phyloP scores from a whole-genome alignment of 1,140 invertebrate genomes.

The Lasaia peninsularis region DNA sequence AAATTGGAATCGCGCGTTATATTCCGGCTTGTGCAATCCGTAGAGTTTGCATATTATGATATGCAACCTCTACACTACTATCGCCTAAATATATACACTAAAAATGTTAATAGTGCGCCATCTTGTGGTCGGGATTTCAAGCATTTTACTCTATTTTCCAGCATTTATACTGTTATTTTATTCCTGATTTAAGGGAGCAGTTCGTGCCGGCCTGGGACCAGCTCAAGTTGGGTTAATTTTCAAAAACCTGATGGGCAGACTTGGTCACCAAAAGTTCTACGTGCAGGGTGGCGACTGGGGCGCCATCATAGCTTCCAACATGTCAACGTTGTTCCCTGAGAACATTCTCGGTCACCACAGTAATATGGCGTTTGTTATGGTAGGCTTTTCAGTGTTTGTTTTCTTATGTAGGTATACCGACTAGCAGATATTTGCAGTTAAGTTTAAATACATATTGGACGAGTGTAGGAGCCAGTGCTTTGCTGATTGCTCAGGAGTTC shows the following conservation, averaged over 20 bases:
- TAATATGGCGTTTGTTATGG: slow-evolving; percentile 38
- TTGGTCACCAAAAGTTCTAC: slow-evolving; percentile 87
- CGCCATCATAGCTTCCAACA: slow-evolving; percentile 74
- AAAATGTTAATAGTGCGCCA: no score
- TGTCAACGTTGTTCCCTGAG: slow-evolving; percentile 46
- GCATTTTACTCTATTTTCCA: no score
- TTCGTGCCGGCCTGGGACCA: slow-evolving; percentile 80
- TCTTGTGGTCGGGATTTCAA: no score
- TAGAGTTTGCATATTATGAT: no score
- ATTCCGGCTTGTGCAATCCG: no score
- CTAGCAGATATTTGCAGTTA: no score
- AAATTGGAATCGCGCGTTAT: no score
- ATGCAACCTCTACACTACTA: no score
- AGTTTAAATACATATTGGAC: no score
- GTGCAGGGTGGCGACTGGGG: slow-evolving; percentile 94
- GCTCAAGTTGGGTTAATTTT: slow-evolving; percentile 85
- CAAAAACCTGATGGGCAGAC: slow-evolving; percentile 88
- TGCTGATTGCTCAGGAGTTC: no score
- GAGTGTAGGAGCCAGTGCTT: no score
- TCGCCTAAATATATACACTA: no score
- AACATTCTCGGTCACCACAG: slow-evolving; percentile 50
- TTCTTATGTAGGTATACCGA: neutral
- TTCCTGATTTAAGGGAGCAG: slow-evolving; percentile 65
- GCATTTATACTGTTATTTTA: neutral
- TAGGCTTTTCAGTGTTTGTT: slow-evolving; percentile 10